phyloP scores from a whole-genome alignment of 2,888 invertebrate species.

The Anarsia innoxiella region DNA sequence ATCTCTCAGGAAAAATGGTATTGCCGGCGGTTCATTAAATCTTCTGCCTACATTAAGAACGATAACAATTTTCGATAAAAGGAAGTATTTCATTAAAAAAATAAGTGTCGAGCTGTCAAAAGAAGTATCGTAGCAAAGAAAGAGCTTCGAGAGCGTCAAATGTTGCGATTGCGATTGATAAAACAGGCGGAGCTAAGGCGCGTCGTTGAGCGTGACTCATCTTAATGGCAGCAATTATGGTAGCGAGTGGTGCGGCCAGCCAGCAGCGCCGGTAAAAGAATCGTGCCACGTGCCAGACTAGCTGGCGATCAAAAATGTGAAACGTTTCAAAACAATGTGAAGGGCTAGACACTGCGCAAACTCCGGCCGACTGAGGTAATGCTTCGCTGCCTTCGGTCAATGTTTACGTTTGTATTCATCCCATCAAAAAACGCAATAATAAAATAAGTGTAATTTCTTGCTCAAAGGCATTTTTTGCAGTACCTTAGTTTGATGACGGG shows the following conservation, averaged over 20 bases:
- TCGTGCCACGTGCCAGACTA: slow-evolving; percentile 43
- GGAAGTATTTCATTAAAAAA: too few relatives aligned
- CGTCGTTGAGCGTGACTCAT: slow-evolving; percentile 71
- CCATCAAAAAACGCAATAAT: slow-evolving; percentile 19
- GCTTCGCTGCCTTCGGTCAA: slow-evolving; percentile 24
- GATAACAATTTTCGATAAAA: too few relatives aligned
- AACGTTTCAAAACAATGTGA: slow-evolving; percentile 20
- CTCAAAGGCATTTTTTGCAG: slow-evolving; percentile 17
- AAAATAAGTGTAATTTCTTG: slow-evolving; percentile 15
- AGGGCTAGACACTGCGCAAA: slow-evolving; percentile 19
- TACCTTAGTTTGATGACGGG: too few relatives aligned
- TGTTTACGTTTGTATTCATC: slow-evolving; percentile 18
- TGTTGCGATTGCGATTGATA: slow-evolving; percentile 52
- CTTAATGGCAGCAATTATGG: slow-evolving; percentile 67
- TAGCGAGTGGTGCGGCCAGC: slow-evolving; percentile 42
- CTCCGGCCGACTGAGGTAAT: slow-evolving; percentile 19
- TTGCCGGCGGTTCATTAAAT: too few relatives aligned
- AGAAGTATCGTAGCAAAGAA: slow-evolving; percentile 1
- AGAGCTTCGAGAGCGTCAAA: slow-evolving; percentile 9
- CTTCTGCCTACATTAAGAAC: too few relatives aligned
- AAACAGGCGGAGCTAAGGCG: slow-evolving; percentile 51
- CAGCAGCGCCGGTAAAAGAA: slow-evolving; percentile 34
- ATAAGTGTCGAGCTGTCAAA: too few relatives aligned
- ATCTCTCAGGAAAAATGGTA: too few relatives aligned
- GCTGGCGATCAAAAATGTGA: slow-evolving; percentile 20